These are phyloP conservation scores for Saccostrea cuccullata DNA, from an alignment of 1,140 invertebrate species.

Conservation along the genomic window DNA sequence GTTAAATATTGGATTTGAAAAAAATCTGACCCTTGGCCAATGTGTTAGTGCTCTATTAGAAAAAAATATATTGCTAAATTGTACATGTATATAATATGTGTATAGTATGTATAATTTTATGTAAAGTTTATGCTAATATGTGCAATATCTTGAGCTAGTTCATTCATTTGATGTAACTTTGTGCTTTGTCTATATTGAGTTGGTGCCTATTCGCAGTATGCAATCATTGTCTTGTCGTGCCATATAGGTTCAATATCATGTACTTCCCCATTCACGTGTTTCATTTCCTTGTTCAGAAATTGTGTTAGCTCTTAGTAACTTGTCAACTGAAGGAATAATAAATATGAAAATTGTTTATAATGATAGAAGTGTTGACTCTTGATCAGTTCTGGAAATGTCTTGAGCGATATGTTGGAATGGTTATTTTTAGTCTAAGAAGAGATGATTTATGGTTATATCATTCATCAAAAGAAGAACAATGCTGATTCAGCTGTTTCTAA, in stretches of 20 bases:
- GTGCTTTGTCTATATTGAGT: background rate
- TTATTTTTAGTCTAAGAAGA: too few relatives aligned
- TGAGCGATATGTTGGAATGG: too few relatives aligned
- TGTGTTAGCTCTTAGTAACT: slow-evolving; percentile 17
- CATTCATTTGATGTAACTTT: slow-evolving; percentile 7
- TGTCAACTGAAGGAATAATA: slow-evolving; percentile 28
- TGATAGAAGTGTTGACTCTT: too few relatives aligned
- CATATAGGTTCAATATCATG: background rate
- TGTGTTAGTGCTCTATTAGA: background rate
- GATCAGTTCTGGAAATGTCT: too few relatives aligned
- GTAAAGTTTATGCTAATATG: slow-evolving; percentile 6
- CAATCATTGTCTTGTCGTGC: slow-evolving; percentile 27
- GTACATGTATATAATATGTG: background rate
- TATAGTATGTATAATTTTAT: slow-evolving; percentile 2
- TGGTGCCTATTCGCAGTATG: slow-evolving; percentile 15
- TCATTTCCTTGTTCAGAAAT: background rate
- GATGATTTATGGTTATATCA: too few relatives aligned
- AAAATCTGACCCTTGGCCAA: slow-evolving; percentile 18
- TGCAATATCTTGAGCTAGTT: slow-evolving; percentile 33
- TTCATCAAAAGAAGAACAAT: too few relatives aligned
- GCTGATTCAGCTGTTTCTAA: too few relatives aligned
- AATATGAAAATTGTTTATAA: slow-evolving; percentile 17
- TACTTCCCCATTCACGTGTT: slow-evolving; percentile 2
- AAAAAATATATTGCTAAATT: background rate
- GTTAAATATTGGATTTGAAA: background rate